Conservation (phyloP, 2,888 invertebrate genomes). For the Copidosoma aretas region DNA sequence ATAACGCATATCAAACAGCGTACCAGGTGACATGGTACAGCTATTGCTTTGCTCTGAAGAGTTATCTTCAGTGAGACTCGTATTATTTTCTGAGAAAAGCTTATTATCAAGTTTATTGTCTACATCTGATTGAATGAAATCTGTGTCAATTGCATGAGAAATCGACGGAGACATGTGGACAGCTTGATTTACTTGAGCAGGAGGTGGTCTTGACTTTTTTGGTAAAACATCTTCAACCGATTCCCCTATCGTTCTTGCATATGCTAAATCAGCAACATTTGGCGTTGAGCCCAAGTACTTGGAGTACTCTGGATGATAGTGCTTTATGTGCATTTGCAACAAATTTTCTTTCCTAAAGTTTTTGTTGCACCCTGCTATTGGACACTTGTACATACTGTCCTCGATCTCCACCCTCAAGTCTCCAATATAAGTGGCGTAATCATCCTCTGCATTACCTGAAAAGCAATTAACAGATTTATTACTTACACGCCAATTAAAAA, state of each 20-base stretch:
- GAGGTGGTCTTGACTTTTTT: slow-evolving; percentile 49
- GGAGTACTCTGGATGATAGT: slow-evolving; percentile 85
- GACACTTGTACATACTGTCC: slow-evolving; percentile 74
- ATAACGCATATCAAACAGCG: slow-evolving; percentile 57
- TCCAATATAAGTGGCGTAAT: slow-evolving; percentile 57
- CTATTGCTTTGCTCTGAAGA: slow-evolving; percentile 45
- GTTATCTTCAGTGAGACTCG: slow-evolving; percentile 25
- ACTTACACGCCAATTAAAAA: slow-evolving; percentile 15
- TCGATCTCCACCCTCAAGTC: slow-evolving; percentile 69
- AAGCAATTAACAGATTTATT: slow-evolving; percentile 4
- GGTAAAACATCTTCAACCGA: slow-evolving; percentile 63
- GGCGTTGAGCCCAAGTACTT: slow-evolving; percentile 81
- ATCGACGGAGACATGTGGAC: not conserved
- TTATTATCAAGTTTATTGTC: slow-evolving; percentile 49
- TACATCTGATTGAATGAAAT: slow-evolving; percentile 43
- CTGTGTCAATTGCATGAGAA: slow-evolving; percentile 46
- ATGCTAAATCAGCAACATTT: slow-evolving; percentile 85
- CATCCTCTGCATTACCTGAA: slow-evolving; percentile 51
- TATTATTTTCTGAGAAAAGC: slow-evolving; percentile 15
- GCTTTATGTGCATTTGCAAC: slow-evolving; percentile 92
- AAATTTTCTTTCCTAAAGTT: slow-evolving; percentile 90
- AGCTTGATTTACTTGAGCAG: slow-evolving; percentile 4
- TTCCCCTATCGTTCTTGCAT: slow-evolving; percentile 76
- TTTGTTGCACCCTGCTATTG: slow-evolving; percentile 84
- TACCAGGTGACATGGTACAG: slow-evolving; percentile 58